phyloP scores from a whole-genome alignment of 2,888 invertebrate species.

The Noctuana brunneofusca region DNA sequence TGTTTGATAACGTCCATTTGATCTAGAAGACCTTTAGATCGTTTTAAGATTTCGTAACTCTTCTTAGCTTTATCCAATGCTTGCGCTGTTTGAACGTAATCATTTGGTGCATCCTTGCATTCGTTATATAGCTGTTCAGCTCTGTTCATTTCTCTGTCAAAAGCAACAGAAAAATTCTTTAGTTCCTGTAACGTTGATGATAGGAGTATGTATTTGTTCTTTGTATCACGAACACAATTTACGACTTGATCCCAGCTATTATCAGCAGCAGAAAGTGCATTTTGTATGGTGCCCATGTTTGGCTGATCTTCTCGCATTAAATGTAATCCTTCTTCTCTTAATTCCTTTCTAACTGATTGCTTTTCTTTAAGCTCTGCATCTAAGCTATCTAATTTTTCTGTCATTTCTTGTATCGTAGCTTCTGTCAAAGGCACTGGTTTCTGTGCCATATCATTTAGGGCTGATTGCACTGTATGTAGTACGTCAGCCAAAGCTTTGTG shows the following conservation, averaged over 20 bases:
- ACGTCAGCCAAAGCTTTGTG: slow-evolving; percentile 87
- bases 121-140: slow-evolving; percentile 86
- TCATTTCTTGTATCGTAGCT: slow-evolving; percentile 74
- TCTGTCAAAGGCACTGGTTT: slow-evolving; percentile 73
- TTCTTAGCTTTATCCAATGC: slow-evolving; percentile 89
- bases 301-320: slow-evolving; percentile 92
- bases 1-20: slow-evolving; percentile 90
- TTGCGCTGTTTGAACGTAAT: slow-evolving; percentile 87
- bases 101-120: slow-evolving; percentile 86
- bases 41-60: slow-evolving; percentile 88
- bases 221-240: slow-evolving; percentile 88
- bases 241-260: slow-evolving; percentile 91
- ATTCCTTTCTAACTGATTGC: slow-evolving; percentile 85
- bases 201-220: slow-evolving; percentile 88
- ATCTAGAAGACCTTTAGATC: slow-evolving; percentile 89
- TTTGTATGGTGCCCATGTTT: slow-evolving; percentile 91
- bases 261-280: slow-evolving; percentile 89
- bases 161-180: slow-evolving; percentile 87
- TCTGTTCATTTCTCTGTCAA: slow-evolving; percentile 87
- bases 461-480: slow-evolving; percentile 82
- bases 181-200: slow-evolving; percentile 89
- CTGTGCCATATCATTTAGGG: slow-evolving; percentile 82
- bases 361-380: slow-evolving; percentile 83
- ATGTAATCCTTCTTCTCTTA: slow-evolving; percentile 90
- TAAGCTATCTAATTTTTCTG: slow-evolving; percentile 79